These are phyloP conservation scores for Ectemnius continuus DNA, from an alignment of 2,888 invertebrate species.

Conservation along the genomic window DNA sequence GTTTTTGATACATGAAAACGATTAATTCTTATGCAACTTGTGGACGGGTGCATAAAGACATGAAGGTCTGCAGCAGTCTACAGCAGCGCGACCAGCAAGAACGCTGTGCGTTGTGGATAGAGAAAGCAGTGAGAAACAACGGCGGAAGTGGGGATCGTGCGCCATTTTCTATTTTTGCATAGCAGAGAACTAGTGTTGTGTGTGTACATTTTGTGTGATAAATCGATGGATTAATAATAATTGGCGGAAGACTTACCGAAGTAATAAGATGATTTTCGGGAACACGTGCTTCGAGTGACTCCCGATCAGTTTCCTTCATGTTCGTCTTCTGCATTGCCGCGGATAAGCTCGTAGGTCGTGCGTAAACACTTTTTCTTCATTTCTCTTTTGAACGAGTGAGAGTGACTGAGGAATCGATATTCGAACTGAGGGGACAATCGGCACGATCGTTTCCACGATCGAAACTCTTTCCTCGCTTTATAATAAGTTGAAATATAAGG, in stretches of 20 bases:
- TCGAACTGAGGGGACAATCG: constrained; percentile 28
- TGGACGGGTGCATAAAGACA: no score
- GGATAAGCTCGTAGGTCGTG: constrained; percentile 47
- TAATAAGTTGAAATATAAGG: constrained; percentile 51
- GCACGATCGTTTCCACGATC: constrained; percentile 32
- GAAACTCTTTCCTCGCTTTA: constrained; percentile 38
- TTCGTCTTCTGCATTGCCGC: constrained; percentile 42
- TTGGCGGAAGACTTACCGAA: constrained; percentile 44
- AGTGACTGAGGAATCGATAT: constrained; percentile 39
- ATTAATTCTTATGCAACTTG: no score
- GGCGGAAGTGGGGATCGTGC: constrained; percentile 68
- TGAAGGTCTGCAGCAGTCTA: constrained; percentile 24
- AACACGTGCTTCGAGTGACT: constrained; percentile 63
- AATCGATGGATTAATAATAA: constrained; percentile 62
- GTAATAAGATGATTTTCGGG: constrained; percentile 67
- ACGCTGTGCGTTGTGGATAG: constrained; percentile 59
- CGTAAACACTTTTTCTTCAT: constrained; percentile 63
- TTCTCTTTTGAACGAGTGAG: constrained; percentile 52
- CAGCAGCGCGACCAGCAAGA: constrained; percentile 36
- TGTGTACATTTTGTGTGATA: constrained; percentile 73
- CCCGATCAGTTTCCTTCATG: constrained; percentile 49
- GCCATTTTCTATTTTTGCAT: constrained; percentile 78
- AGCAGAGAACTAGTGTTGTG: constrained; percentile 74
- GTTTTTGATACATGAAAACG: no score
- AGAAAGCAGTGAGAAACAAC: constrained; percentile 70